A percentile compares a stretch with the other conserved stretches of the same genome.
Conservation (phyloP, 2,888 invertebrate species). For the Lithophane semibrunnea region DNA sequence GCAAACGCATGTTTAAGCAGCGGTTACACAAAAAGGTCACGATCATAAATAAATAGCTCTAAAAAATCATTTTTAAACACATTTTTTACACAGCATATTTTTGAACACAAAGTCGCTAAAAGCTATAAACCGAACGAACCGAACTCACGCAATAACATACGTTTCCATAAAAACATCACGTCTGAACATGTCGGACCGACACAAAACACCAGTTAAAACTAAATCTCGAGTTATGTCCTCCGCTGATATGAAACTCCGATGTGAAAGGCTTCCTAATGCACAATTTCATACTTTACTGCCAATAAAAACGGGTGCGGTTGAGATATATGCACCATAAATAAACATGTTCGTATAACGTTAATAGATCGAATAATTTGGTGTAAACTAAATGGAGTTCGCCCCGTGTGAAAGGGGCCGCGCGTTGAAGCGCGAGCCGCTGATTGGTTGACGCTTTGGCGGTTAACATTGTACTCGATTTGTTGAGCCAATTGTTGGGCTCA, state of each 20-base stretch:
- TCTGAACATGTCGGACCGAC: slow-evolving; percentile 77
- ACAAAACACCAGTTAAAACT: slow-evolving; percentile 84
- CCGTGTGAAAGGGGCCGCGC: slow-evolving; percentile 72
- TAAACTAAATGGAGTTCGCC: slow-evolving; percentile 79
- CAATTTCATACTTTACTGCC: slow-evolving; percentile 88
- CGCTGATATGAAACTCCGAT: slow-evolving; percentile 81
- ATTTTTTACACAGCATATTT: slow-evolving; percentile 64
- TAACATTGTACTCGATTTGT: slow-evolving; percentile 76
- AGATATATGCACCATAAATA: slow-evolving; percentile 84
- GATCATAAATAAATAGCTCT: slow-evolving; percentile 31
- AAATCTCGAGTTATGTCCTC: slow-evolving; percentile 85
- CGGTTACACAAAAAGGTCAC: slow-evolving; percentile 48
- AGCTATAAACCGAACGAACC: slow-evolving; percentile 80
- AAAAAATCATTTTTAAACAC: slow-evolving; percentile 37
- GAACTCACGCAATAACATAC: slow-evolving; percentile 79
- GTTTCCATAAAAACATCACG: slow-evolving; percentile 86
- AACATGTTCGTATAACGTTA: slow-evolving; percentile 83
- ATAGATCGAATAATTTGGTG: slow-evolving; percentile 87
- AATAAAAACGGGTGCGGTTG: slow-evolving; percentile 83
- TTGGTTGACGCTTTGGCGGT: slow-evolving; percentile 72
- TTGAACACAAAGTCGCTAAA: slow-evolving; percentile 81
- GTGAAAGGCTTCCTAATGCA: slow-evolving; percentile 87
- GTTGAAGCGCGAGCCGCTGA: slow-evolving; percentile 66
- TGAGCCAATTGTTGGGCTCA: slow-evolving; percentile 62
- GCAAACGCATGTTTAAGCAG: slow-evolving; percentile 48